These are phyloP conservation scores for Micoletzkya japonica DNA, from an alignment of 2,888 invertebrate genomes.

Conservation along the genomic window DNA sequence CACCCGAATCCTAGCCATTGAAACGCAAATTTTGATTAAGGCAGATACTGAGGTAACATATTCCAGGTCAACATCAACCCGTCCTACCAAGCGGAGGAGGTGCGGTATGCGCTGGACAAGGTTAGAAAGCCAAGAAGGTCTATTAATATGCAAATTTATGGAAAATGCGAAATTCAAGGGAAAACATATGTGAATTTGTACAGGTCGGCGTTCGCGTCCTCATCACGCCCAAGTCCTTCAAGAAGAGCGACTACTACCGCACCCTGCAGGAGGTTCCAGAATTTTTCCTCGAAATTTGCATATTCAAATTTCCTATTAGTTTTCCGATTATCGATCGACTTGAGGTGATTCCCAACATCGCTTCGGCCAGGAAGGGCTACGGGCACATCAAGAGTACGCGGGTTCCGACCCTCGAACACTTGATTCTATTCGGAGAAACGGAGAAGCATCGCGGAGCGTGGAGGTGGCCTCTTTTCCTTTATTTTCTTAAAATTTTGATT, in stretches of 20 bases:
- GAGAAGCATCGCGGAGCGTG: conserved; percentile 29
- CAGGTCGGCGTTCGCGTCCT: conserved; percentile 71
- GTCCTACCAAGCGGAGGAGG: conserved; percentile 74
- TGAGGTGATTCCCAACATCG: conserved; percentile 50
- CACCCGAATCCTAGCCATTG: no score
- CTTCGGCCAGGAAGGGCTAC: conserved; percentile 39
- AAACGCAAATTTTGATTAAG: no score
- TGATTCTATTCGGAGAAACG: conserved; percentile 68
- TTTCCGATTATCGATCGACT: conserved; percentile 10
- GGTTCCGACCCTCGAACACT: conserved; percentile 66
- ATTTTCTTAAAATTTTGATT: conserved; percentile 1
- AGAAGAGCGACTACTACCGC: conserved; percentile 74
- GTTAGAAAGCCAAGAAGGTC: conserved; percentile 68
- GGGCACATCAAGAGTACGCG: conserved; percentile 40
- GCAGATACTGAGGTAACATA: not conserved
- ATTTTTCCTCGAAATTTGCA: not conserved
- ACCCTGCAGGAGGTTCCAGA: conserved; percentile 34
- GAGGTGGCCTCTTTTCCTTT: conserved; percentile 16
- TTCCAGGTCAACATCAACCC: conserved; percentile 77
- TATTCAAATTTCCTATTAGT: not conserved
- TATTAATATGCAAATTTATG: not conserved
- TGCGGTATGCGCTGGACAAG: conserved; percentile 76
- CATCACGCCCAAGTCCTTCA: conserved; percentile 72
- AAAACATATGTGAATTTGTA: conserved; percentile 27
- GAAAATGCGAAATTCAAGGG: not conserved